Conservation (phyloP, 2,888 invertebrate genomes). For the Biston betularia region DNA sequence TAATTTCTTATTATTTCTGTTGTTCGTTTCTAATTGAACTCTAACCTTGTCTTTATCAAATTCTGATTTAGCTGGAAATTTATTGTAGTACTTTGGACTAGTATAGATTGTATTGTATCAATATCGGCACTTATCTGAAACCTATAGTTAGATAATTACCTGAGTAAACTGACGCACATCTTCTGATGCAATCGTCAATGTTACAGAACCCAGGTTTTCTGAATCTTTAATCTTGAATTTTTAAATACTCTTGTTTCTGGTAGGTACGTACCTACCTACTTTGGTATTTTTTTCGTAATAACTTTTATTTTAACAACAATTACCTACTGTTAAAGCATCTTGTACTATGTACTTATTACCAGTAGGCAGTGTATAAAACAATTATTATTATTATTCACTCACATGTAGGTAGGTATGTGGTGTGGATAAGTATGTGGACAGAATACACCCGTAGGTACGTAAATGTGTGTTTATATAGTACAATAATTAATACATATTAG, state of each 20-base stretch:
- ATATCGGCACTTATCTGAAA: not conserved
- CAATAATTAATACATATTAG: not conserved
- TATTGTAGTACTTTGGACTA: not conserved
- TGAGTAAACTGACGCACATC: slow-evolving; percentile 2
- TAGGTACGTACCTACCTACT: not conserved
- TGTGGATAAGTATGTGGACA: not conserved
- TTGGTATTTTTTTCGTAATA: too few relatives aligned
- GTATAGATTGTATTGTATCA: not conserved
- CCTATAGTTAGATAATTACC: not conserved
- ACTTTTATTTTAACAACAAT: not conserved
- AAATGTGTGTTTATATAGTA: slow-evolving; percentile 7
- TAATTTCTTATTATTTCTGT: too few relatives aligned
- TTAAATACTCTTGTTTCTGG: not conserved
- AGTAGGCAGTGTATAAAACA: not conserved
- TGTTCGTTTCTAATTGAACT: too few relatives aligned
- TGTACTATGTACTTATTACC: not conserved
- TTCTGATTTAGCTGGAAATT: not conserved
- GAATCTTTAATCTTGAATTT: not conserved
- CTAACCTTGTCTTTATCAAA: too few relatives aligned
- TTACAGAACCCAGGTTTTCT: slow-evolving; percentile 1
- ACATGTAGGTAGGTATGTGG: not conserved
- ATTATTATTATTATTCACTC: not conserved
- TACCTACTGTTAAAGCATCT: not conserved
- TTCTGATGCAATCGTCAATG: slow-evolving; percentile 4
- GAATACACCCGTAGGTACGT: not conserved